Conservation (phyloP, 2,113 vertebrate species). For the Corythornis cristatus region DNA sequence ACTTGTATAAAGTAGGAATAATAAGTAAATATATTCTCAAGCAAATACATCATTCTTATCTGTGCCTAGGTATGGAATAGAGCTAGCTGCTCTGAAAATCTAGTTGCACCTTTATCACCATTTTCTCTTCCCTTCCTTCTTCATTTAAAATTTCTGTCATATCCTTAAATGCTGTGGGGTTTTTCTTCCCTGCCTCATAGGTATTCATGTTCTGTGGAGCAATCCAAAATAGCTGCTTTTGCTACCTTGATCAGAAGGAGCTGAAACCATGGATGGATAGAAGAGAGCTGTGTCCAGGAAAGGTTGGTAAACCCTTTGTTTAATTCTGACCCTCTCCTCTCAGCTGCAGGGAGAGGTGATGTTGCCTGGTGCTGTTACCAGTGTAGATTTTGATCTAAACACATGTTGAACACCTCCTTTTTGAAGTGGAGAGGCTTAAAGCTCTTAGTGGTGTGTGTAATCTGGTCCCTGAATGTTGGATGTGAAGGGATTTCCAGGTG, state of each 20-base stretch:
- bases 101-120: neutral
- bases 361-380: neutral
- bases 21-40: neutral
- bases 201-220: neutral
- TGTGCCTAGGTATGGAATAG: neutral
- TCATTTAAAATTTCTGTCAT: neutral
- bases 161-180: neutral
- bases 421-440: neutral
- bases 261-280: neutral
- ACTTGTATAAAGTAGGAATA: neutral
- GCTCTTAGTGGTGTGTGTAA: neutral
- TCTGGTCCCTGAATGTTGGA: neutral
- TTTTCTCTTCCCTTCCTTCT: neutral
- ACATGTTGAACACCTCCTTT: neutral
- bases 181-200: neutral
- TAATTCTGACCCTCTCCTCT: neutral
- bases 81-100: neutral
- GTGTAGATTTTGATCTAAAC: neutral
- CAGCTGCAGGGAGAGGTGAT: neutral
- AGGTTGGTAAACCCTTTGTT: conserved; percentile 3
- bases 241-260: neutral
- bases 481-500: neutral
- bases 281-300: neutral
- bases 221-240: neutral
- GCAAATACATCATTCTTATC: neutral